These are phyloP conservation scores for Papilio demoleus DNA, from an alignment of 2,888 invertebrate species.

Conservation along the genomic window DNA sequence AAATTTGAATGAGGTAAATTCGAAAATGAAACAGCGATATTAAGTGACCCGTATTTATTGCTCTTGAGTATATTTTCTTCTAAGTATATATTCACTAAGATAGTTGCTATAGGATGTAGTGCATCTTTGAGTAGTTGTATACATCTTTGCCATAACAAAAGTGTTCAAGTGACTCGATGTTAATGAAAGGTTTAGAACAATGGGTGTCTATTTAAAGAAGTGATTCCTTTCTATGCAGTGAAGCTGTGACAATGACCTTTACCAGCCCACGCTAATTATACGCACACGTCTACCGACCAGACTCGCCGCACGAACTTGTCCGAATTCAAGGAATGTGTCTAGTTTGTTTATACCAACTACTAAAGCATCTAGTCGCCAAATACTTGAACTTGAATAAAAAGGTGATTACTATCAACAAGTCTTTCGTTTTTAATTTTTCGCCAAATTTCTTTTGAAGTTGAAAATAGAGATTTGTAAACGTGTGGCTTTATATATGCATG, in stretches of 20 bases:
- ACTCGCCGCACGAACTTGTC: constrained; percentile 57
- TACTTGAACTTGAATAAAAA: neutral
- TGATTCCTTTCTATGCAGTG: constrained; percentile 61
- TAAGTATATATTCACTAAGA: too few relatives aligned
- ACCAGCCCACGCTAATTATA: constrained; percentile 81
- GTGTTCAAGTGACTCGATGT: constrained; percentile 37
- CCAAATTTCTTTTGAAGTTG: too few relatives aligned
- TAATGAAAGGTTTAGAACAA: constrained; percentile 53
- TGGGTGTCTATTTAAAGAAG: constrained; percentile 60
- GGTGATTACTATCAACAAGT: too few relatives aligned
- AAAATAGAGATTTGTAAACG: too few relatives aligned
- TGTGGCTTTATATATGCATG: too few relatives aligned
- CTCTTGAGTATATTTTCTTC: too few relatives aligned
- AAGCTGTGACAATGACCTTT: constrained; percentile 82
- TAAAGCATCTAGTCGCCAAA: neutral
- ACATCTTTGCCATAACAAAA: constrained; percentile 13
- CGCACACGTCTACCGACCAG: constrained; percentile 64
- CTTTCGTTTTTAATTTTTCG: too few relatives aligned
- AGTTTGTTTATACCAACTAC: constrained; percentile 3
- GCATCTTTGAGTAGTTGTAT: neutral
- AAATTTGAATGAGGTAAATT: too few relatives aligned
- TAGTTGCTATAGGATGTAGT: neutral
- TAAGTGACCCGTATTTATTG: too few relatives aligned
- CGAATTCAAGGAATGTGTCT: constrained; percentile 25
- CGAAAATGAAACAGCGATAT: too few relatives aligned